Base-by-base conservation (phyloP, 1,140 invertebrate genomes). In the Drosophila melanica region DNA sequence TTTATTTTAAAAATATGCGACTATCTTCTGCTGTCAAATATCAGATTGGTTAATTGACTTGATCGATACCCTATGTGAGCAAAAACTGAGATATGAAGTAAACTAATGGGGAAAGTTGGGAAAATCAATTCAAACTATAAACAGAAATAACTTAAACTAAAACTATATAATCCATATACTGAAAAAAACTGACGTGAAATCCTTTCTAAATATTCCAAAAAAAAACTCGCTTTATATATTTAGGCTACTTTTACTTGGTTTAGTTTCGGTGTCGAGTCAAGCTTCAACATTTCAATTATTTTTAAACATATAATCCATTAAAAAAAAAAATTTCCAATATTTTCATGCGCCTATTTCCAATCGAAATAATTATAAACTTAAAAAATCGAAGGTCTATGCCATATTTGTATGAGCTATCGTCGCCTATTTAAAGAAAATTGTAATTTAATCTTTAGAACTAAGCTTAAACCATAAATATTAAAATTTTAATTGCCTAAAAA, bases 281-380 rank as follows among this genome's bases (percentile, higher is more conserved):
- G 18, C 51, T 9, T 39, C 14, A 44, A 37, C 16, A 18, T 0
- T 20, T 10, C 10, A 39, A 9, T 20, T 12, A 12, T 41, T 23
- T 41, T 4, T 8, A 54, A 41, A 11, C 7, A 20, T 30, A 23
- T 14, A 41, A 30, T 60, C 23, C 14, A 4, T 27, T 27, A 7
- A 27, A 27, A 16, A 27, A 27, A 16, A 27, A 57, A 12, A 0
- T 30, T 45, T 41, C 45, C 45, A 62, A 64, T 12, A n/a, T 41
- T 12, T 8, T 45, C 12, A 23, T 12, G 23, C 27, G 35, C 44
- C 10, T 55, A 48, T 64, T 41, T 65, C 4, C 41, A 42, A 35
- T 71, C 68, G 51, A 65, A 70, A 70, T 65, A 55, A 42, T 71
- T 65, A 45, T 18, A 20, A 8, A 41, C 16, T 8, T 27, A 55